Base-by-base conservation (phyloP, 2,113 vertebrate genomes). In the Asarcornis scutulata region DNA sequence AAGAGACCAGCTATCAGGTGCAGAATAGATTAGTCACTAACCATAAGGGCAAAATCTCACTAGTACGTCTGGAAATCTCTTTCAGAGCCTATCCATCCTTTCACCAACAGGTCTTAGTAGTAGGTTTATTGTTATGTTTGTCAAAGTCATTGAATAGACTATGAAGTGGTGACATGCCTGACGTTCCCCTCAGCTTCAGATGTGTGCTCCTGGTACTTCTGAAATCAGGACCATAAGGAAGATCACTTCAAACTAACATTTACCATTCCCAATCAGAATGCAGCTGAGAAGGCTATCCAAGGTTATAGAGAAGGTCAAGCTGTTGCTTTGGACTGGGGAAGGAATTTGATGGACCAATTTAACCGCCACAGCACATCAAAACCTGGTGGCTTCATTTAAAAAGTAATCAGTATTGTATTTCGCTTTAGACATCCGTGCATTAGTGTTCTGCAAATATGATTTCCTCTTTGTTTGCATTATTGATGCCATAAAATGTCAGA, bases 401-500 rank as follows among this genome's bases (percentile, higher is more conserved):
- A 98, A 97, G 88, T 96, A 96, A 96, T 96, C 92, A 93, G 89
- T 75, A 91, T 92, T 95, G 85, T 91, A 82, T 97, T 97, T 96
- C 95, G 18, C 91, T 94, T 96, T 96, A 89, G 95, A 96, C 89
- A 94, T 96, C 95, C 94, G 85, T 93, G 94, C 91, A 95, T 96
- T 94, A 95, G 95, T 95, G 46, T 88, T 93, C 95, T 74, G 91
- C 80, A 97, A 96, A 96, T 97, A 93, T 93, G 75, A 91, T 94
- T 95, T 93, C 89, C 88, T 89, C 72, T 96, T 97, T 96, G 95
- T 91, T 97, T 96, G 92, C 82, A 95, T 98, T 97, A 97, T 96
- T 97, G 94, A 97, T 98, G 97, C 95, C 95, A 91, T 96, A 96
- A 96, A 96, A 97, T 97, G 97, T 96, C 96, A 97, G 92, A 90